These are phyloP conservation scores for Chaetorhynchus papuensis DNA, from an alignment of 2,113 vertebrate genomes.

Conservation along the genomic window DNA sequence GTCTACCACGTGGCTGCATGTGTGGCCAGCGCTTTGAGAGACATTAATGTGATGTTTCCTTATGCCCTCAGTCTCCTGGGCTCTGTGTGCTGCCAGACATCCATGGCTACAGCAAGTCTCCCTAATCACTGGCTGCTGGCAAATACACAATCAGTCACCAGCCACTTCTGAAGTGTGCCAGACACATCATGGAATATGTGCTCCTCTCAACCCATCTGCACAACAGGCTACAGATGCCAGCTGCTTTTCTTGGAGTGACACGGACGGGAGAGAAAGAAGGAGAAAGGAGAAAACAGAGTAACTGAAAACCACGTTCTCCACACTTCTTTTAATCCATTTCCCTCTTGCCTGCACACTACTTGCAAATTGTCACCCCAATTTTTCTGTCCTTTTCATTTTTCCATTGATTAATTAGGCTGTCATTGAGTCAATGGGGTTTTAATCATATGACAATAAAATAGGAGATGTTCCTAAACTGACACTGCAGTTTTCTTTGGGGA, in stretches of 20 bases:
- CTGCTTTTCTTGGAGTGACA: constrained; percentile 1
- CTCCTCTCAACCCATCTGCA: constrained; percentile 53
- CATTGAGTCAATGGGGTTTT: neutral
- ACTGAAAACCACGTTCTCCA: neutral
- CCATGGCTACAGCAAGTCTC: neutral
- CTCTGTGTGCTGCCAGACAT: neutral
- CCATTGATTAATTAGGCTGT: neutral
- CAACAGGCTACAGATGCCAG: constrained; percentile 45
- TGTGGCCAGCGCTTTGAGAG: neutral
- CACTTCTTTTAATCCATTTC: neutral
- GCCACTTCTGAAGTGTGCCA: neutral
- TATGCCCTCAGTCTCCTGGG: neutral
- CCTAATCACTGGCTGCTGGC: neutral
- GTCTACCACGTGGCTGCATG: neutral
- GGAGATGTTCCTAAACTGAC: neutral
- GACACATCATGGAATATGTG: neutral
- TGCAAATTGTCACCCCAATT: neutral
- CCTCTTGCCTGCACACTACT: neutral
- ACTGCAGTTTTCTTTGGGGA: neutral
- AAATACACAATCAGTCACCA: constrained; percentile 18
- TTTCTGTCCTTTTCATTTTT: neutral
- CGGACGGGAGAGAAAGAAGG: neutral
- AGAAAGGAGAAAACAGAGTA: neutral
- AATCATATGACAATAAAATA: neutral
- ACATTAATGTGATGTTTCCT: neutral